phyloP scores from a whole-genome alignment of 1,140 invertebrate species.

The Chelonus insularis region DNA sequence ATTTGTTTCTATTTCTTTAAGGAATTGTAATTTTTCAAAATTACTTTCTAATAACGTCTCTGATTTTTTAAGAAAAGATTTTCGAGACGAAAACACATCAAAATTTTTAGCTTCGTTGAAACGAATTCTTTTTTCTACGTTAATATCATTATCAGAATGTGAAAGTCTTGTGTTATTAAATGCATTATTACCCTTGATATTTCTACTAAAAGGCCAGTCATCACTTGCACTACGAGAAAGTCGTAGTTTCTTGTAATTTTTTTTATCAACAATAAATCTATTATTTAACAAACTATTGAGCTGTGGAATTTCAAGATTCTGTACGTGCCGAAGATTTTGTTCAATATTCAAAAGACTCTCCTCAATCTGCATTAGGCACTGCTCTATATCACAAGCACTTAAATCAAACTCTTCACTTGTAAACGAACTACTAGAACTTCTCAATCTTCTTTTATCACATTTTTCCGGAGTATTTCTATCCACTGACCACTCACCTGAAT shows the following conservation, averaged over 20 bases:
- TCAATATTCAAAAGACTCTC: slow-evolving; percentile 49
- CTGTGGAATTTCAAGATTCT: slow-evolving; percentile 45
- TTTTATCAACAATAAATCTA: slow-evolving; percentile 8
- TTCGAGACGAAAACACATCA: background rate
- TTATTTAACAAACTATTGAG: slow-evolving; percentile 38
- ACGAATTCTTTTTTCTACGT: slow-evolving; percentile 35
- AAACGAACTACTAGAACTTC: slow-evolving; percentile 11
- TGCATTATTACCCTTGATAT: background rate
- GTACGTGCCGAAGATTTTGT: slow-evolving; percentile 45
- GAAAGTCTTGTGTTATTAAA: slow-evolving; percentile 10
- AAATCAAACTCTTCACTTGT: slow-evolving; percentile 30
- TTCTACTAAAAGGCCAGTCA: slow-evolving; percentile 2
- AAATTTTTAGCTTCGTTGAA: slow-evolving; percentile 37
- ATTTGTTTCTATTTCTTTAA: background rate
- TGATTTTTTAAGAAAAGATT: slow-evolving; percentile 27
- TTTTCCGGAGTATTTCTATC: background rate
- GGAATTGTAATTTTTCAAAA: slow-evolving; percentile 30
- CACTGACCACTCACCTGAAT: no score
- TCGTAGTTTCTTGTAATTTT: no score
- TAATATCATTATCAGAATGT: background rate
- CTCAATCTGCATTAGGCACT: slow-evolving; percentile 48
- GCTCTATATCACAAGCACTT: slow-evolving; percentile 43
- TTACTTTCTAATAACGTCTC: slow-evolving; percentile 23
- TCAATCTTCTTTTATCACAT: background rate
- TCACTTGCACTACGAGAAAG: background rate